Conservation (phyloP, 1,140 invertebrate species). For the Procambarus virginalis region DNA sequence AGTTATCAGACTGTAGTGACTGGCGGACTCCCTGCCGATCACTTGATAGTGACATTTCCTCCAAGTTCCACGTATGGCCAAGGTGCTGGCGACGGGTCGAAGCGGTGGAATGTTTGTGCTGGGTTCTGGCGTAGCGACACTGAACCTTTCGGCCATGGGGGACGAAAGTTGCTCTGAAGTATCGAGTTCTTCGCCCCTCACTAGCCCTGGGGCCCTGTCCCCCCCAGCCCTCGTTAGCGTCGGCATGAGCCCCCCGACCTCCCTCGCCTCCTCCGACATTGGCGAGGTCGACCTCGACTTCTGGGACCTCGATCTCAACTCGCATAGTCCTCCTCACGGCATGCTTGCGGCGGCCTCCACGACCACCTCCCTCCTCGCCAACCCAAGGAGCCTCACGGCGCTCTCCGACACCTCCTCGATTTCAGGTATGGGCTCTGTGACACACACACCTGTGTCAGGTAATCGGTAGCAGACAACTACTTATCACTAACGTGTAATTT, state of each 20-base stretch:
- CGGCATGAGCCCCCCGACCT: constrained; percentile 61
- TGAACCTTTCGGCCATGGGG: constrained; percentile 74
- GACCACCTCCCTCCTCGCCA: constrained; percentile 27
- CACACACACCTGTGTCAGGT: too few species aligned
- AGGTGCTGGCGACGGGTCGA: constrained; percentile 19
- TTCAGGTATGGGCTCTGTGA: constrained; percentile 60
- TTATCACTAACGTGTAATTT: too few species aligned
- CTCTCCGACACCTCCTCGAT: constrained; percentile 68
- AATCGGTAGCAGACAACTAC: too few species aligned
- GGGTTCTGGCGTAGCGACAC: constrained; percentile 35
- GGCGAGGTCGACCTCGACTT: constrained; percentile 85
- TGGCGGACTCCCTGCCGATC: not conserved
- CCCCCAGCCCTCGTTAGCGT: constrained; percentile 71
- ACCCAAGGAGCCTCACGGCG: constrained; percentile 38
- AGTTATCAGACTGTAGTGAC: constrained; percentile 16
- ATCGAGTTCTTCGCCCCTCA: constrained; percentile 78
- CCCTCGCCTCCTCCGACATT: constrained; percentile 77
- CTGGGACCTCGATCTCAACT: constrained; percentile 82
- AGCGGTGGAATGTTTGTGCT: constrained; percentile 43
- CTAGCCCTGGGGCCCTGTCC: constrained; percentile 72
- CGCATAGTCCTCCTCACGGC: constrained; percentile 70
- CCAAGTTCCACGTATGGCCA: constrained; percentile 32
- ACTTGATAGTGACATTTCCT: constrained; percentile 16
- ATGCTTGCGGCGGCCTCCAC: constrained; percentile 52
- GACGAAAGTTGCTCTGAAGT: constrained; percentile 85